Percentiles rank a stretch among this genome's conserved stretches.
Conservation (phyloP, 2,797 vertebrate genomes). For the Pachyuromys duprasi region DNA sequence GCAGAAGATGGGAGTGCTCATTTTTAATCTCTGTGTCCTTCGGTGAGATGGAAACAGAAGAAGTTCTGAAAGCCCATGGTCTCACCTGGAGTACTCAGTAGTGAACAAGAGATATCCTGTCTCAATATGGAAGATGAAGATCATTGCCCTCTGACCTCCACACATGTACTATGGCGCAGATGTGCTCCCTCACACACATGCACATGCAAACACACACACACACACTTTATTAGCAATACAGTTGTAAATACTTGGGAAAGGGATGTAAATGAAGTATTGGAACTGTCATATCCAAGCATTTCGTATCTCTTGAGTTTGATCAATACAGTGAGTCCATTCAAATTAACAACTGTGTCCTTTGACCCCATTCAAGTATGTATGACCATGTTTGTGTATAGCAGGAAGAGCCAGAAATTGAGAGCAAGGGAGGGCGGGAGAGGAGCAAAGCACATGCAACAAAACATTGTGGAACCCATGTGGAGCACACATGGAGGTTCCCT, state of each 20-base stretch:
- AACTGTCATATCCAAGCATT: not conserved
- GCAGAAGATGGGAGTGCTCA: not conserved
- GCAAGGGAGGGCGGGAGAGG: not conserved
- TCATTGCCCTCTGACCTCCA: not conserved
- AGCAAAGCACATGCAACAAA: not conserved
- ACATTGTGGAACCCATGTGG: not conserved
- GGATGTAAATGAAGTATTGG: not conserved
- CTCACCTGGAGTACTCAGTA: not conserved
- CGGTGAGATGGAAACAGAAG: not conserved
- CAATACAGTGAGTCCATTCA: not conserved
- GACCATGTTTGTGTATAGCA: not conserved
- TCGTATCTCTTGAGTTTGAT: slow-evolving; percentile 31
- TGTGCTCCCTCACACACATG: not conserved
- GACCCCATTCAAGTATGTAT: not conserved
- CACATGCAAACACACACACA: not conserved
- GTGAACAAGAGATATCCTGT: not conserved
- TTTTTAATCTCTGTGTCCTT: not conserved
- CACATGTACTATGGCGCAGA: not conserved
- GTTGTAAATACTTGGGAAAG: not conserved
- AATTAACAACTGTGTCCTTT: not conserved
- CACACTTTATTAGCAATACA: not conserved
- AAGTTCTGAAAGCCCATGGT: not conserved
- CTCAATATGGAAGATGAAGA: not conserved
- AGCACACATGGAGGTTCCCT: not conserved
- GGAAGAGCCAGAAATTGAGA: not conserved